A percentile compares a stretch with the other conserved stretches of the same genome.
Conservation (phyloP, 1,140 invertebrate genomes). For the Lineus longissimus region DNA sequence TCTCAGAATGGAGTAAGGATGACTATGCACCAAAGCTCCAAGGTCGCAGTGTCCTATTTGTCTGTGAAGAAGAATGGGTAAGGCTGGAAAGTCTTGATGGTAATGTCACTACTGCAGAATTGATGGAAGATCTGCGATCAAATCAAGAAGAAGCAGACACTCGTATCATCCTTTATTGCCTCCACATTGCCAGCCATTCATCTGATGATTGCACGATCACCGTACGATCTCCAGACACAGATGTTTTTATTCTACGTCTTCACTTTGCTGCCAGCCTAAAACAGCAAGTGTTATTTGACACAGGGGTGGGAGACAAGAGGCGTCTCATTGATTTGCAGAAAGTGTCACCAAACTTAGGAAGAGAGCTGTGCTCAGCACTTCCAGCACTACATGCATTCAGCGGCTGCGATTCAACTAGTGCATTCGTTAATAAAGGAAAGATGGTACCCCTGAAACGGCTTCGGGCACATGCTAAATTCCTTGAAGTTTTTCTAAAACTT, state of each 20-base stretch:
- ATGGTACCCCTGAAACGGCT: too few relatives aligned
- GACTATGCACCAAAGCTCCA: slow-evolving; percentile 7
- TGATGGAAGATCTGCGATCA: background rate
- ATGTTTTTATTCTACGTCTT: slow-evolving; percentile 22
- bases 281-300: slow-evolving; percentile 18
- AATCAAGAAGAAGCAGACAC: slow-evolving; percentile 22
- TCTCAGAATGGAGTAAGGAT: slow-evolving; percentile 12
- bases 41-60: slow-evolving; percentile 12
- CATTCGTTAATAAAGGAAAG: too few relatives aligned
- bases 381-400: too few relatives aligned
- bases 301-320: slow-evolving; percentile 16
- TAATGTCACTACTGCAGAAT: background rate
- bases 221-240: slow-evolving; percentile 17
- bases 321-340: slow-evolving; percentile 10
- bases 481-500: too few relatives aligned
- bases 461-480: too few relatives aligned
- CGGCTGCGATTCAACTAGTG: too few relatives aligned
- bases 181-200: slow-evolving; percentile 2
- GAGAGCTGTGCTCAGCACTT: too few relatives aligned
- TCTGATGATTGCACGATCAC: background rate
- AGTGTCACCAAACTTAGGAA: background rate
- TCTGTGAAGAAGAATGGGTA: slow-evolving; percentile 14
- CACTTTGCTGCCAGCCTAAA: slow-evolving; percentile 13
- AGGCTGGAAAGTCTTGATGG: slow-evolving; percentile 4
- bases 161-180: slow-evolving; percentile 12